Percentiles rank a stretch among this genome's conserved stretches.
Conservation (phyloP, 2,797 vertebrate genomes). For the Cyclopterus lumpus region DNA sequence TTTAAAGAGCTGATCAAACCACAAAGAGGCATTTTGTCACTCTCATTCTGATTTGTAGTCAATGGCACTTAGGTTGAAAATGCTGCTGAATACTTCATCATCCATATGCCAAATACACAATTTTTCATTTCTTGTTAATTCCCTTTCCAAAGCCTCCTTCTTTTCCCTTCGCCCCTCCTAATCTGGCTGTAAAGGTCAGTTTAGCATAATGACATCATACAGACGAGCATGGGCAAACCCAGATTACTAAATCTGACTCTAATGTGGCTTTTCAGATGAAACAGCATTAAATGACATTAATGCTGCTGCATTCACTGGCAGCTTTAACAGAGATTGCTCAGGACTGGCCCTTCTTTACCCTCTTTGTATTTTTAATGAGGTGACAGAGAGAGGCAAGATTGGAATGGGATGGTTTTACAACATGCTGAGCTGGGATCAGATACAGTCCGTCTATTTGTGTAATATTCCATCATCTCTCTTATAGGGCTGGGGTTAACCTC, state of each 20-base stretch:
- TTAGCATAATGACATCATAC: slow-evolving; percentile 87
- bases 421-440: slow-evolving; percentile 79
- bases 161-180: slow-evolving; percentile 74
- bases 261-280: slow-evolving; percentile 84
- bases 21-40: slow-evolving; percentile 61
- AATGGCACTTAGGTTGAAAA: slow-evolving; percentile 69
- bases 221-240: slow-evolving; percentile 78
- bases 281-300: slow-evolving; percentile 84
- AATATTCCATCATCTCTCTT: slow-evolving; percentile 75
- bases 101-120: slow-evolving; percentile 75
- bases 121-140: slow-evolving; percentile 82
- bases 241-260: slow-evolving; percentile 83
- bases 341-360: slow-evolving; percentile 76
- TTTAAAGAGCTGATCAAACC: slow-evolving; percentile 63
- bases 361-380: slow-evolving; percentile 86
- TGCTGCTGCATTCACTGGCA: slow-evolving; percentile 74
- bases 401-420: slow-evolving; percentile 78
- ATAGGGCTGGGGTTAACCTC: slow-evolving; percentile 73
- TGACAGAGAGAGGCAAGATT: slow-evolving; percentile 80
- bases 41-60: slow-evolving; percentile 64
- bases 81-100: slow-evolving; percentile 75
- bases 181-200: slow-evolving; percentile 87
- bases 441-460: slow-evolving; percentile 79
- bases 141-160: slow-evolving; percentile 80
- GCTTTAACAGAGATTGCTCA: slow-evolving; percentile 80